Percentiles rank a stretch among this genome's conserved stretches.
phyloP scores from a whole-genome alignment of 2,113 vertebrate genomes.

The Spea bombifrons region DNA sequence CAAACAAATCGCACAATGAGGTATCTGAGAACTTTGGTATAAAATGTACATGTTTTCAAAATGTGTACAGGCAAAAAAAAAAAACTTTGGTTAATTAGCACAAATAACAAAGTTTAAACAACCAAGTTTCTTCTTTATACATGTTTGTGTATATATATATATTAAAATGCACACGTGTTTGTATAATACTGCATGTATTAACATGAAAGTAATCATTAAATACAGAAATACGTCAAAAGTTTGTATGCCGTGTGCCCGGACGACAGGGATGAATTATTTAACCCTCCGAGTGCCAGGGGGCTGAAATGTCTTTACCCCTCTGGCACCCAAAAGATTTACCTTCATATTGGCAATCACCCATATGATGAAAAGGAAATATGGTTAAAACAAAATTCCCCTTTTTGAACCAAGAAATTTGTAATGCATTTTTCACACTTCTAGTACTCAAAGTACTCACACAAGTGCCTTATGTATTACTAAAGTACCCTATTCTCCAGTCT shows the following conservation, averaged over 20 bases:
- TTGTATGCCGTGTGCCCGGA: not conserved
- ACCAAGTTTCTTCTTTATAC: slow-evolving; percentile 41
- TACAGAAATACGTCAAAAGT: not conserved
- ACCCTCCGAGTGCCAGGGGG: not conserved
- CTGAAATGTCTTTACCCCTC: not conserved
- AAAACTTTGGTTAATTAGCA: slow-evolving; percentile 50
- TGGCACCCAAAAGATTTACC: not conserved
- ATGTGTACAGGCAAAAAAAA: slow-evolving; percentile 47
- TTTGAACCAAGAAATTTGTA: no score
- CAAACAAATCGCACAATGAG: slow-evolving; percentile 47
- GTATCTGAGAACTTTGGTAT: slow-evolving; percentile 50
- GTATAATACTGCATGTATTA: slow-evolving; percentile 24
- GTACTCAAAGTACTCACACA: no score
- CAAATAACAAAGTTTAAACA: slow-evolving; percentile 48
- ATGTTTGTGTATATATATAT: slow-evolving; percentile 36
- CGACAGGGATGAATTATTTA: not conserved
- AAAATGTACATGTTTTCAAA: slow-evolving; percentile 47
- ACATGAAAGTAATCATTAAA: slow-evolving; percentile 25
- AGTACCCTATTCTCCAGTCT: no score
- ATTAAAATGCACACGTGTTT: slow-evolving; percentile 41
- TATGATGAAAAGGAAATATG: not conserved
- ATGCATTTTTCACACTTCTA: no score
- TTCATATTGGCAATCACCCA: no score
- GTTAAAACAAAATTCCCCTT: no score
- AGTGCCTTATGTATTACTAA: no score